phyloP scores from a whole-genome alignment of 1,140 invertebrate species.

The Dendrolimus kikuchii region DNA sequence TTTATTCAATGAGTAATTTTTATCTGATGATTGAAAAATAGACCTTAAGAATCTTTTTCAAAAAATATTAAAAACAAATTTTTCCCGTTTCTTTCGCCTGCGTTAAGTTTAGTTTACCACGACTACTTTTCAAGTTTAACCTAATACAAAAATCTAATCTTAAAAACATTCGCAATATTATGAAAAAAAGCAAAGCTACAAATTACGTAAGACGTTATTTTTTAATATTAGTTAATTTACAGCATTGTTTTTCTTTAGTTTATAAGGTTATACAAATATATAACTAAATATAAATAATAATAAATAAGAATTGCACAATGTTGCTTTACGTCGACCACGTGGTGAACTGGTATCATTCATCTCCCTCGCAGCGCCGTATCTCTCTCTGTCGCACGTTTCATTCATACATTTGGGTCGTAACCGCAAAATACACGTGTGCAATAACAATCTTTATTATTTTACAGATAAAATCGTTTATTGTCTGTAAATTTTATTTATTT shows the following conservation, averaged over 20 bases:
- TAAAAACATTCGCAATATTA: not conserved
- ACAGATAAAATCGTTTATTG: slow-evolving; percentile 66
- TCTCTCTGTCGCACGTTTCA: slow-evolving; percentile 52
- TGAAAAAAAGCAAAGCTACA: no score
- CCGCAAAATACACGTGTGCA: slow-evolving; percentile 46
- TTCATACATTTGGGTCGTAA: slow-evolving; percentile 60
- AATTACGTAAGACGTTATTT: no score
- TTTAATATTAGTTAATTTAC: no score
- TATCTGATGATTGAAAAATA: no score
- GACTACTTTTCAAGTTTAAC: no score
- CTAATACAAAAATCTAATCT: not conserved
- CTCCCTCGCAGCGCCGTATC: slow-evolving; percentile 29
- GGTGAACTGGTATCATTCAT: slow-evolving; percentile 44
- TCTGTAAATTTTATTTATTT: slow-evolving; percentile 63
- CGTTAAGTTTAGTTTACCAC: no score
- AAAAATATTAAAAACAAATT: no score
- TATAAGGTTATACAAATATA: not conserved
- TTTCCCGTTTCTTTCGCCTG: no score
- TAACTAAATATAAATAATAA: slow-evolving; percentile 20
- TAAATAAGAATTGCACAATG: slow-evolving; percentile 39
- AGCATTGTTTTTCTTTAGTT: not conserved
- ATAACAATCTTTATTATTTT: slow-evolving; percentile 63
- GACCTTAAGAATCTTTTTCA: no score
- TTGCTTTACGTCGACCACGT: slow-evolving; percentile 59
- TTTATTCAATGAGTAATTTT: no score